A percentile compares a stretch with the other conserved stretches of the same genome.
Evolutionary conservation across 1,140 invertebrate genomes (phyloP).

Genomic region (Wasmannia auropunctata): DNA sequence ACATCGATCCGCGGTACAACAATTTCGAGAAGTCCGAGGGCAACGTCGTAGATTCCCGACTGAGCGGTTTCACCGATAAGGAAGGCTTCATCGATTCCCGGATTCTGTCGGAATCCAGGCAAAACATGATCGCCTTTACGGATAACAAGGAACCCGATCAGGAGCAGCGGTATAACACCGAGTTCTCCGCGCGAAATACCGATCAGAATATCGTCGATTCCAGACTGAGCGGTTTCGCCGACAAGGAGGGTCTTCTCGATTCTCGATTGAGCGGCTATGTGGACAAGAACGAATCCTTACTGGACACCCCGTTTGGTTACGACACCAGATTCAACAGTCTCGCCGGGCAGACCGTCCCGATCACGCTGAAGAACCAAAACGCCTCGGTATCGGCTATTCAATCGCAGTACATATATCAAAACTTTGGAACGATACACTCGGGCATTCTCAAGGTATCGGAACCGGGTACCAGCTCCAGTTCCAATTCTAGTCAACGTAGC

Average conservation of each 20-base stretch:
- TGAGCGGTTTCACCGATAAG: slow-evolving; percentile 84
- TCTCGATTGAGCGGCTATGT: slow-evolving; percentile 67
- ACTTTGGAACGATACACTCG: slow-evolving; percentile 84
- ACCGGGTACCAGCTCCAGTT: slow-evolving; percentile 82
- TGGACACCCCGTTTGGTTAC: slow-evolving; percentile 81
- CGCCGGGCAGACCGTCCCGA: slow-evolving; percentile 84
- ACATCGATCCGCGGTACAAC: slow-evolving; percentile 78
- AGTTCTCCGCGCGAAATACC: slow-evolving; percentile 70
- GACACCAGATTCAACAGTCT: slow-evolving; percentile 80
- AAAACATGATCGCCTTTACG: slow-evolving; percentile 83
- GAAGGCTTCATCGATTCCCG: slow-evolving; percentile 84
- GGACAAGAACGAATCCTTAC: slow-evolving; percentile 77
- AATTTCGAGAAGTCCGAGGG: slow-evolving; percentile 81
- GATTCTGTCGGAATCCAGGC: slow-evolving; percentile 81
- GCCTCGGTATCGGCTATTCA: slow-evolving; percentile 81
- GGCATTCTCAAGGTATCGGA: slow-evolving; percentile 83
- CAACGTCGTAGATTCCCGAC: slow-evolving; percentile 80
- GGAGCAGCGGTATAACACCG: slow-evolving; percentile 81
- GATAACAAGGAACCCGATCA: slow-evolving; percentile 82
- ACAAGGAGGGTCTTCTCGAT: slow-evolving; percentile 77
- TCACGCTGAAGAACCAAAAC: slow-evolving; percentile 84
- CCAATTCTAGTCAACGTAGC: slow-evolving; percentile 82
- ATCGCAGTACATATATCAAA: slow-evolving; percentile 82
- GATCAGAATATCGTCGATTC: slow-evolving; percentile 67
- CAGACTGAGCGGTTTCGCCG: slow-evolving; percentile 72